phyloP scores from a whole-genome alignment of 2,113 vertebrate genomes.

The Solea solea region DNA sequence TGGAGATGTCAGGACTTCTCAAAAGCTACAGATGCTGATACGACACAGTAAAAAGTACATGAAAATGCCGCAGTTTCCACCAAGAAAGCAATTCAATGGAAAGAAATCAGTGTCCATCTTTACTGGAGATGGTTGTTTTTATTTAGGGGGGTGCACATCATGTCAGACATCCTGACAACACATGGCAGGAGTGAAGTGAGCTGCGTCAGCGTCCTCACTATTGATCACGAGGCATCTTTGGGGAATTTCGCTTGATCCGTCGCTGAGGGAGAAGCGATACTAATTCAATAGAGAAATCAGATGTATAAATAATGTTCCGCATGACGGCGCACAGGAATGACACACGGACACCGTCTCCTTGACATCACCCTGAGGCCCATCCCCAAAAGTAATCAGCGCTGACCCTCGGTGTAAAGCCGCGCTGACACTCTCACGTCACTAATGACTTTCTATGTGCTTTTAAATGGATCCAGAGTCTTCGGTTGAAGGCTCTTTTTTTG shows the following conservation, averaged over 20 bases:
- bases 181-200: conserved; percentile 52
- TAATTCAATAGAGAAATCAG: conserved; percentile 79
- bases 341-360: conserved; percentile 74
- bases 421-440: conserved; percentile 43
- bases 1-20: conserved; percentile 44
- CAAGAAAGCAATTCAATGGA: conserved; percentile 19
- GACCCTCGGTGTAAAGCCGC: conserved; percentile 37
- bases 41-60: not conserved
- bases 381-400: conserved; percentile 39
- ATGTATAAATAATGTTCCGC: conserved; percentile 76
- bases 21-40: conserved; percentile 10
- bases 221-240: conserved; percentile 67
- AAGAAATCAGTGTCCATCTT: conserved; percentile 40
- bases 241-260: conserved; percentile 66
- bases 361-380: conserved; percentile 62
- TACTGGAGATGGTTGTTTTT: conserved; percentile 5
- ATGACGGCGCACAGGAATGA: conserved; percentile 54
- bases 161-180: conserved; percentile 58
- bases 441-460: conserved; percentile 64
- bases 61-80: not conserved
- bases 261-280: conserved; percentile 53
- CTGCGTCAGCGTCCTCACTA: conserved; percentile 68
- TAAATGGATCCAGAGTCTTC: conserved; percentile 42
- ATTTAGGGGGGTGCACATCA: conserved; percentile 26
- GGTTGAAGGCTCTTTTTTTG: conserved; percentile 17